A percentile compares a stretch with the other conserved stretches of the same genome.
phyloP scores from a whole-genome alignment of 2,113 vertebrate species.

The Vicugna pacos region DNA sequence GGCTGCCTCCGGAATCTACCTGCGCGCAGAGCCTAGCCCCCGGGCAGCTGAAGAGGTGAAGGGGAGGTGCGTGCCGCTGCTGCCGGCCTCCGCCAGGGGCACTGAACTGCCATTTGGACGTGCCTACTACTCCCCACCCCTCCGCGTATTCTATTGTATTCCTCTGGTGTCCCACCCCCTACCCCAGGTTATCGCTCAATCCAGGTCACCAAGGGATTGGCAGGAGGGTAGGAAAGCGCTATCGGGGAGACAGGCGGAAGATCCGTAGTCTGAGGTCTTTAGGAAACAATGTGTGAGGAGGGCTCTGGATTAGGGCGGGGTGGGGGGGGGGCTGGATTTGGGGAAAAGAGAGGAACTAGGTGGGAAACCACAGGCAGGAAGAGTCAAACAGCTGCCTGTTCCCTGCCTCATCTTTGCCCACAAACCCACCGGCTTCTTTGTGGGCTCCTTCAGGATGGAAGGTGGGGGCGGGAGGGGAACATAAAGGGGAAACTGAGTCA shows the following conservation, averaged over 20 bases:
- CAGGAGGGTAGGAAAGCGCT: neutral
- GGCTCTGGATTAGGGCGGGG: neutral
- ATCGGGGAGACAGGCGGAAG: neutral
- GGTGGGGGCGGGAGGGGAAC: neutral
- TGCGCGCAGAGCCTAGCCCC: neutral
- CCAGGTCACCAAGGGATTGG: slow-evolving; percentile 31
- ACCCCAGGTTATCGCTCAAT: neutral
- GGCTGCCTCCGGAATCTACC: neutral
- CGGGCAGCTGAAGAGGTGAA: neutral
- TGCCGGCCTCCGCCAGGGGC: neutral
- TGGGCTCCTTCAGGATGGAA: neutral
- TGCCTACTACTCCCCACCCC: neutral
- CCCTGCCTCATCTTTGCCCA: neutral
- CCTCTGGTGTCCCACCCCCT: neutral
- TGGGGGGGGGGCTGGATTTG: neutral
- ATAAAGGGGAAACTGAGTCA: slow-evolving; percentile 71
- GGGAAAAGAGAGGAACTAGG: neutral
- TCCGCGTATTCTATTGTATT: neutral
- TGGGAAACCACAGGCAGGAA: neutral
- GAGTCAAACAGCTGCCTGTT: neutral
- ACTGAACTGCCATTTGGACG: neutral
- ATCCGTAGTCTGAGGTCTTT: neutral
- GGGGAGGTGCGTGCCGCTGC: neutral
- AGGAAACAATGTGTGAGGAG: neutral
- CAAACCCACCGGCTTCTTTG: neutral